Evolutionary conservation across 2,113 vertebrate species (phyloP).

Genomic region (Phrynosoma blainvillii): DNA sequence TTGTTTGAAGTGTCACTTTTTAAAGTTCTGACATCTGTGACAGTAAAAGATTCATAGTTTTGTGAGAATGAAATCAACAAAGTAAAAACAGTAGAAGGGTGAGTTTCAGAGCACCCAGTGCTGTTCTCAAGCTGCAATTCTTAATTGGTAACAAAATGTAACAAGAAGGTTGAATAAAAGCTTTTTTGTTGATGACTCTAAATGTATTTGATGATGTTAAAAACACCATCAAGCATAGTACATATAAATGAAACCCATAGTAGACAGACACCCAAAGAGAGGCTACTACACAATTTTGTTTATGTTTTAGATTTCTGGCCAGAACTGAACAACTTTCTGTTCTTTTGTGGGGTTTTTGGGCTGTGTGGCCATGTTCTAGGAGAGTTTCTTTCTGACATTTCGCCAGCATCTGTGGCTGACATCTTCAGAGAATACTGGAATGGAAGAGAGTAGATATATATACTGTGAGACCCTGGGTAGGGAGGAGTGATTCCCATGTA

Average conservation of each 20-base stretch:
- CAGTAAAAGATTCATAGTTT: constrained; percentile 25
- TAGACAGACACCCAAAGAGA: no score
- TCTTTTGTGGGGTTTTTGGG: not conserved
- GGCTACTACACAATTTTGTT: not conserved
- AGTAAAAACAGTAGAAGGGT: not conserved
- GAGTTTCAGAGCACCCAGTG: not conserved
- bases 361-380: no score
- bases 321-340: not conserved
- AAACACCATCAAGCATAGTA: no score
- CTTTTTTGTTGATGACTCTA: not conserved
- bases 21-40: constrained; percentile 14
- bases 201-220: not conserved
- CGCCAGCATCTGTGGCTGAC: no score
- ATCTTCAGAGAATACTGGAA: no score
- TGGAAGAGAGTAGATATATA: no score
- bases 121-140: not conserved
- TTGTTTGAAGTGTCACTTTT: constrained; percentile 17
- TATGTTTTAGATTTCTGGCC: not conserved
- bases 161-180: not conserved
- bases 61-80: not conserved
- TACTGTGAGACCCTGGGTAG: no score
- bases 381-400: no score
- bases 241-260: no score
- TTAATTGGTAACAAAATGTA: constrained; percentile 19
- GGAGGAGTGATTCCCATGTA: no score